Base-by-base conservation (phyloP, 2,113 vertebrate genomes). In the Deroptyus accipitrinus region DNA sequence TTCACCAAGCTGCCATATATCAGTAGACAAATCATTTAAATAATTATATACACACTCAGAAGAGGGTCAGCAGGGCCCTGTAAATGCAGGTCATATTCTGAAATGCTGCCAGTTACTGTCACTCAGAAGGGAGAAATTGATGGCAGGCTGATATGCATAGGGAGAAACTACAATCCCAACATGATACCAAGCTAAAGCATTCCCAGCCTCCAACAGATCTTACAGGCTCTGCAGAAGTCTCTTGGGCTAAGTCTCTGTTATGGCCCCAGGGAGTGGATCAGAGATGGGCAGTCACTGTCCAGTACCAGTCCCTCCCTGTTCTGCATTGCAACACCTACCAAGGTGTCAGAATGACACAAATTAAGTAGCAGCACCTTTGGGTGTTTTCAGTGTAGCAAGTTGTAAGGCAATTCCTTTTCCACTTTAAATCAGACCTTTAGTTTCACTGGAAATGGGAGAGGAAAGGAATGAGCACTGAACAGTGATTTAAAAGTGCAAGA, bases 21-120 rank as follows among this genome's bases (percentile, higher is more conserved):
- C 57, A 78, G 68, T 61, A 78, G 92, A 82, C n/a, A 81, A 95
- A 92, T 79, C 9, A 79, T 91, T 91, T 79, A 95, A 96, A 84
- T 85, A 96, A 96, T 82, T 57, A 86, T 15, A 93, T n/a, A 86
- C 52, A 84, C 62, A 33, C 57, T 66, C 44, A 61, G 39, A 81
- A 79, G 57, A 72, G 76, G 92, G 92, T 95, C 86, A 96, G 66
- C 51, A 33, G 77, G 52, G 77, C 44, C 59, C 2, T 67, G 2
- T 52, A 82, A 95, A 84, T n/a, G 80, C 68, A 88, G 83, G 59
- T 64, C 83, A 37, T 18, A 37, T 30, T 41, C 75, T 86, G 77
- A 89, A 92, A 85, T 20, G n/a, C 57, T 95, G 91, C 91, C 91
- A 89, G 74, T 48, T 89, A 54, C 48, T 48, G 48, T 51, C 86